A percentile compares a stretch with the other conserved stretches of the same genome.
These are phyloP conservation scores for Sorex araneus DNA, from an alignment of 2,113 vertebrate genomes.

Conservation along the genomic window DNA sequence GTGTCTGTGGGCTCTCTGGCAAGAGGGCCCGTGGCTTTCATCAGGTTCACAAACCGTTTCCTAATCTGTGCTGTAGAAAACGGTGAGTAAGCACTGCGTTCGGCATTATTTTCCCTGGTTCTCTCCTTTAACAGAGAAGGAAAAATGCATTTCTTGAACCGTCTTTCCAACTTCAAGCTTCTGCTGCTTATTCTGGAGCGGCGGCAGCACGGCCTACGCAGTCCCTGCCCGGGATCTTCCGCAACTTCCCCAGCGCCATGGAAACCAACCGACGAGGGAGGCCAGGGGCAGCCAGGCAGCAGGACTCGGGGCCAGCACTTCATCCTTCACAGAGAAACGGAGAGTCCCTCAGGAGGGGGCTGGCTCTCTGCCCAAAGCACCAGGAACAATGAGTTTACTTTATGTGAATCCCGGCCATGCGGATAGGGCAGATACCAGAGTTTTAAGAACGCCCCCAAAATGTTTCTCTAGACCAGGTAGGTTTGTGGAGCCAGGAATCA, in stretches of 20 bases:
- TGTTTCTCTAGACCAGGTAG: constrained; percentile 7
- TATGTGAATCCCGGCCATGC: background rate
- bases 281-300: background rate
- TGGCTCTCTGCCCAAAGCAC: constrained; percentile 58
- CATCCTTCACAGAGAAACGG: constrained; percentile 56
- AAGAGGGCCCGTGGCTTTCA: constrained; percentile 24
- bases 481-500: background rate
- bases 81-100: background rate
- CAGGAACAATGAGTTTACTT: background rate
- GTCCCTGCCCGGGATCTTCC: background rate
- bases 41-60: constrained; percentile 8
- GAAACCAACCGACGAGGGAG: background rate
- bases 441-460: constrained; percentile 9
- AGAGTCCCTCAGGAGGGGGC: constrained; percentile 37
- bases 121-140: constrained; percentile 42
- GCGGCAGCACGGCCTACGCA: background rate
- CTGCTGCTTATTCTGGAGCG: constrained; percentile 46
- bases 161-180: constrained; percentile 5
- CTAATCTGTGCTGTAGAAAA: constrained; percentile 22
- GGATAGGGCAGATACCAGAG: constrained; percentile 45
- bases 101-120: constrained; percentile 31
- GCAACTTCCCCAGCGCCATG: background rate
- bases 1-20: background rate
- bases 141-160: constrained; percentile 29
- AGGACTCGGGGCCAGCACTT: constrained; percentile 28